phyloP scores from a whole-genome alignment of 2,888 invertebrate species.

The Diarsia dahlii region DNA sequence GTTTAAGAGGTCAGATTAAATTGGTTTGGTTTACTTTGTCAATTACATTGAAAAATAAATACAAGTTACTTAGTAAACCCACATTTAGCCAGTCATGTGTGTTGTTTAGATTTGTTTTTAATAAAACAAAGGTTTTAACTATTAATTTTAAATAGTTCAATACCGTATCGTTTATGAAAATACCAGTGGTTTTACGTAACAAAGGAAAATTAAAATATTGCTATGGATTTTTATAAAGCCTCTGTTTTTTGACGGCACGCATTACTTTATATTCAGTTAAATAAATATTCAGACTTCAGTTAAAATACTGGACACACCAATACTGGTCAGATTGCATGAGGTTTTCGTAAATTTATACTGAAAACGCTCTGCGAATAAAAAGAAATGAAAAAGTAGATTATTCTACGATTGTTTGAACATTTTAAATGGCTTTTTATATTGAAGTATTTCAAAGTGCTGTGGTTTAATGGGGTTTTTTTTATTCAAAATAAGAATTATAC shows the following conservation, averaged over 20 bases:
- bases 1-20: background rate
- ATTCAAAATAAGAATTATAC: background rate
- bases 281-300: constrained; percentile 26
- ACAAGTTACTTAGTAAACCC: too few species aligned
- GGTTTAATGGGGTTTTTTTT: background rate
- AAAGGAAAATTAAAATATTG: constrained; percentile 29
- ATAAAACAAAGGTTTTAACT: background rate
- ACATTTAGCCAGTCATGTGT: too few species aligned
- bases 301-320: constrained; percentile 22
- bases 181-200: constrained; percentile 6
- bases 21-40: background rate
- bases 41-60: background rate
- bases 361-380: background rate
- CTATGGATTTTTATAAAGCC: constrained; percentile 12
- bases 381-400: constrained; percentile 2
- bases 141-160: background rate
- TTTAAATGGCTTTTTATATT: background rate
- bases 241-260: constrained; percentile 4
- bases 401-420: constrained; percentile 1
- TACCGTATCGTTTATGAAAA: constrained; percentile 19
- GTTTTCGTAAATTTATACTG: background rate
- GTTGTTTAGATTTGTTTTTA: constrained; percentile 5
- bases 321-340: constrained; percentile 14
- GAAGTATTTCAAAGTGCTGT: background rate
- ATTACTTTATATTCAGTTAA: constrained; percentile 36